Base-by-base conservation (phyloP, 2,797 vertebrate genomes). In the Acrocephalus scirpaceus region DNA sequence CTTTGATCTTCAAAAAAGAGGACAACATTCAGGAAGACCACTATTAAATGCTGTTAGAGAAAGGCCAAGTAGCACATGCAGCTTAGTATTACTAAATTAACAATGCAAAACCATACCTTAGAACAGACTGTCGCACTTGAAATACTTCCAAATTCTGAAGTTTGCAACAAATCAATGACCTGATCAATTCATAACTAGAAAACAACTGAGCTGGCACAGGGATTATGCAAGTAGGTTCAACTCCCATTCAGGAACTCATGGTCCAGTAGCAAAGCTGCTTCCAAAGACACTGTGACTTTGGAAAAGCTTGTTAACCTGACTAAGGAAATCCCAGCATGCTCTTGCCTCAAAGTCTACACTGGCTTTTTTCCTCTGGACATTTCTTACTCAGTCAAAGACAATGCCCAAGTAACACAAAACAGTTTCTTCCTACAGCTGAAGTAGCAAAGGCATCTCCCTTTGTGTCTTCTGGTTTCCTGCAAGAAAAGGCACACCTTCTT, bases 401-500 rank as follows among this genome's bases (percentile, higher is more conserved):
- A 86, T 40, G 67, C n/a, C 64, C 64, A 58, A 71, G 40, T 27
- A 79, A 88, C 40, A 67, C 11, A 74, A 84, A 84, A 14, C 16
- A 51, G 50, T 51, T 90, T 88, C 32, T 86, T 95, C 54, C 83
- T 53, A 51, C 7, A 26, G 44, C 34, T 3, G 2, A 83, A 86
- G 54, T 4, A 58, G 54, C 32, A 47, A 87, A 86, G 57, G 23
- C 70, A 72, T 61, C 58, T 88, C 70, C 51, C 79, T 90, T 84
- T 76, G 26, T 62, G 50, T 58, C 83, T 92, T 67, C 56, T 29
- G 38, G 84, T 86, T 95, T 95, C 93, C 86, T 92, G 77, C 48
- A 56, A 48, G 86, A 79, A 62, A 62, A 45, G 83, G n/a, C 77
- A 93, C 79, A 81, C 86, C 74, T 93, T 86, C 54, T 94, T 47